Evolutionary conservation across 1,140 invertebrate species (phyloP).

Genomic region (Heterodera schachtii): DNA sequence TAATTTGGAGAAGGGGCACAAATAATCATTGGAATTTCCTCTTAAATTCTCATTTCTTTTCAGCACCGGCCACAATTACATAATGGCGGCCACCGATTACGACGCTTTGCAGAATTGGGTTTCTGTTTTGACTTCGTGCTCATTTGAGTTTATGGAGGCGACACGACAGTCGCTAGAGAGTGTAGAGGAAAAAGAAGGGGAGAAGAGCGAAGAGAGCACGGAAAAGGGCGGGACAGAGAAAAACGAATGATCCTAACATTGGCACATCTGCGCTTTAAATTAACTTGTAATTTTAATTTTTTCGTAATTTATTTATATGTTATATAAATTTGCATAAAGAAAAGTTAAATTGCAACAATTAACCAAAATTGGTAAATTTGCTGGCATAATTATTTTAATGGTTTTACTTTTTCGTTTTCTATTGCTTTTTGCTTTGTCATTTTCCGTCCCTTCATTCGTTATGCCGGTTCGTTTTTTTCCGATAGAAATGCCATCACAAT

Average conservation of each 20-base stretch:
- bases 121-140: conserved; percentile 43
- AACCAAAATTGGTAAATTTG: no score
- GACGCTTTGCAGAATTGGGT: conserved; percentile 46
- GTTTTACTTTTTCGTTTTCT: conserved; percentile 6
- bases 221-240: neutral
- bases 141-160: conserved; percentile 45
- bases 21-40: conserved; percentile 6
- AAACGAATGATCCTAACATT: no score
- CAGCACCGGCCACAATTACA: conserved; percentile 42
- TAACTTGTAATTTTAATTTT: no score
- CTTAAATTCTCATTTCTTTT: conserved; percentile 23
- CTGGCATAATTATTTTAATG: neutral
- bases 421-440: conserved; percentile 10
- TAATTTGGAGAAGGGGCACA: conserved; percentile 9
- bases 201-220: neutral
- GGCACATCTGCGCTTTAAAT: no score
- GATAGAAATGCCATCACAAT: neutral
- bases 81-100: conserved; percentile 41
- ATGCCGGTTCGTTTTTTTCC: conserved; percentile 14
- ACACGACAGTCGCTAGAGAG: conserved; percentile 43
- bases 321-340: no score
- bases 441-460: neutral
- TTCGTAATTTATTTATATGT: no score
- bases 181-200: neutral
- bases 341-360: no score